These are phyloP conservation scores for Eugnorisma glareosa DNA, from an alignment of 2,888 invertebrate genomes.

Conservation along the genomic window DNA sequence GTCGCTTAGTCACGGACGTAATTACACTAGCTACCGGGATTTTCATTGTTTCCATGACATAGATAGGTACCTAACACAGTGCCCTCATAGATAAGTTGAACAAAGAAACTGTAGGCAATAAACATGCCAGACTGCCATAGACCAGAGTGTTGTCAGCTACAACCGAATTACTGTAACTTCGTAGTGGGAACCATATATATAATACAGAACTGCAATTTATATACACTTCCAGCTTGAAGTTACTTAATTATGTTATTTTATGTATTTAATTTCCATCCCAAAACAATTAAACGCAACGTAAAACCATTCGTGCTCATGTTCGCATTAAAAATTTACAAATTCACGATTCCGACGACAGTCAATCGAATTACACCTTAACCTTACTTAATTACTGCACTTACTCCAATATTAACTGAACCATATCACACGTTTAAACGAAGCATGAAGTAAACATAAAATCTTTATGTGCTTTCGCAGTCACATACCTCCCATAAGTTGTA, in stretches of 20 bases:
- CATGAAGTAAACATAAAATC: slow-evolving; percentile 46
- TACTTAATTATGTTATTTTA: neutral
- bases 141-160: too few species aligned
- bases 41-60: slow-evolving; percentile 38
- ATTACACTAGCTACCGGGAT: slow-evolving; percentile 38
- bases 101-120: slow-evolving; percentile 12
- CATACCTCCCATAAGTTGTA: slow-evolving; percentile 51
- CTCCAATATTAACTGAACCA: slow-evolving; percentile 32
- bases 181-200: too few species aligned
- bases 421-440: slow-evolving; percentile 32
- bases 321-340: slow-evolving; percentile 2
- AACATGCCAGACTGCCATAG: neutral
- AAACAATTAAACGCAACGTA: slow-evolving; percentile 3
- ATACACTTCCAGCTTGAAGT: neutral
- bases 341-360: neutral
- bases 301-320: slow-evolving; percentile 5
- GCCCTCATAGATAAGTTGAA: neutral
- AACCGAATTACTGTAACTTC: too few species aligned
- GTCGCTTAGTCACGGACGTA: slow-evolving; percentile 42
- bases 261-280: slow-evolving; percentile 9
- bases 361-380: slow-evolving; percentile 9
- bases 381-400: slow-evolving; percentile 34
- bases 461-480: slow-evolving; percentile 40
- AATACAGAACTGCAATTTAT: neutral
- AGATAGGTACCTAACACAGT: slow-evolving; percentile 7